A percentile compares a stretch with the other conserved stretches of the same genome.
Conservation (phyloP, 2,888 invertebrate genomes). For the Lithophane semibrunnea region DNA sequence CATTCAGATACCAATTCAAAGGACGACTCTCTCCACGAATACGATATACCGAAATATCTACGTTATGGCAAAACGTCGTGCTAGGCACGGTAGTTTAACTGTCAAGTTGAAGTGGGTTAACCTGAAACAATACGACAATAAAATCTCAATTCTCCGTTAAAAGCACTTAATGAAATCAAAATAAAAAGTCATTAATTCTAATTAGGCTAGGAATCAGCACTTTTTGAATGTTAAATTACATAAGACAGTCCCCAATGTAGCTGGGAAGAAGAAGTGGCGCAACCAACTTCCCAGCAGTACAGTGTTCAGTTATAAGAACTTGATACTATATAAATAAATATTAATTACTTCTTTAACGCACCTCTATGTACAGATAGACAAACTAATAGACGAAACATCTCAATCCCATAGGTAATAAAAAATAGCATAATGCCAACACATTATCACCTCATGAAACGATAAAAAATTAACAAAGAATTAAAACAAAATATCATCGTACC, state of each 20-base stretch:
- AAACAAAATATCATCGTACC: constrained; percentile 41
- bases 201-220: no score
- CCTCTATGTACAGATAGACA: neutral
- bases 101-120: neutral
- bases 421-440: neutral
- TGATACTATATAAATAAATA: neutral
- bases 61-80: no score
- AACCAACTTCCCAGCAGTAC: no score
- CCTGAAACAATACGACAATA: no score
- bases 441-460: neutral
- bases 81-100: neutral
- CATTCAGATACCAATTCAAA: neutral
- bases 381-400: neutral
- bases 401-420: neutral
- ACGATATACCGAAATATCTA: neutral
- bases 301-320: no score
- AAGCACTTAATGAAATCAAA: no score
- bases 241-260: no score
- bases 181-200: no score
- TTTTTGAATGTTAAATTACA: no score
- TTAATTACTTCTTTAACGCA: no score
- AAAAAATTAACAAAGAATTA: constrained; percentile 43
- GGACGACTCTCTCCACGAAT: no score
- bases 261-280: no score
- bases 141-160: neutral